phyloP scores from a whole-genome alignment of 2,797 vertebrate species.

The Phrynocephalus guinanensis region DNA sequence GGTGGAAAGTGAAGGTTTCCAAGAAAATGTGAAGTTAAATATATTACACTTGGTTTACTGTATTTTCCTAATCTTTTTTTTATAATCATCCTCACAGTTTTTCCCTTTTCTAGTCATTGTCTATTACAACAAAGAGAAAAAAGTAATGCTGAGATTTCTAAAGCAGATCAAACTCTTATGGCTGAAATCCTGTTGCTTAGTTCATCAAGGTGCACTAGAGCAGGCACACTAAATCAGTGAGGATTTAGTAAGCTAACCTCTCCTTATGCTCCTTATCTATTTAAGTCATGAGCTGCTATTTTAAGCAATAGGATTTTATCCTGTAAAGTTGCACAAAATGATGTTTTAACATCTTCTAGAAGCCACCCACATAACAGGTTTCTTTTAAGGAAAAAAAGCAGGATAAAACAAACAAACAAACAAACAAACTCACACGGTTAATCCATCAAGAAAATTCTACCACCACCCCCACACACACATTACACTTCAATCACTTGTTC shows the following conservation, averaged over 20 bases:
- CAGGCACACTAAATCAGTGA: too few relatives aligned
- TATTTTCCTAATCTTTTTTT: neutral
- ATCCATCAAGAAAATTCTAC: constrained; percentile 68
- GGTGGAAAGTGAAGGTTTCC: neutral
- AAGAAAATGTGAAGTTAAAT: neutral
- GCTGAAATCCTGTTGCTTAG: too few relatives aligned
- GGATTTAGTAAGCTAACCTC: too few relatives aligned
- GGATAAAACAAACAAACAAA: constrained; percentile 63
- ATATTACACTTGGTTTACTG: neutral
- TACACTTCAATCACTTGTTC: constrained; percentile 63
- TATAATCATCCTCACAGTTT: constrained; percentile 11
- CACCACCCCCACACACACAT: constrained; percentile 42
- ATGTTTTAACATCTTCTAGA: constrained; percentile 77
- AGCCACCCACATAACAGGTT: constrained; percentile 69
- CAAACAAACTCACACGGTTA: too few relatives aligned
- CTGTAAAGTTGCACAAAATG: constrained; percentile 64
- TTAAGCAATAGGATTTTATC: neutral
- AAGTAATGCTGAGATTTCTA: constrained; percentile 93
- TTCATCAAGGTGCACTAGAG: too few relatives aligned
- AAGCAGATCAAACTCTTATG: constrained; percentile 52
- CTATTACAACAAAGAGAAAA: constrained; percentile 92
- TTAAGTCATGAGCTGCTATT: too few relatives aligned
- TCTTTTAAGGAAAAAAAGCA: too few relatives aligned
- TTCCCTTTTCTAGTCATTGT: constrained; percentile 74
- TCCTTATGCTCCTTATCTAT: too few relatives aligned